Evolutionary conservation across 2,888 invertebrate genomes (phyloP).

Genomic region (Standfussiana lucernea): DNA sequence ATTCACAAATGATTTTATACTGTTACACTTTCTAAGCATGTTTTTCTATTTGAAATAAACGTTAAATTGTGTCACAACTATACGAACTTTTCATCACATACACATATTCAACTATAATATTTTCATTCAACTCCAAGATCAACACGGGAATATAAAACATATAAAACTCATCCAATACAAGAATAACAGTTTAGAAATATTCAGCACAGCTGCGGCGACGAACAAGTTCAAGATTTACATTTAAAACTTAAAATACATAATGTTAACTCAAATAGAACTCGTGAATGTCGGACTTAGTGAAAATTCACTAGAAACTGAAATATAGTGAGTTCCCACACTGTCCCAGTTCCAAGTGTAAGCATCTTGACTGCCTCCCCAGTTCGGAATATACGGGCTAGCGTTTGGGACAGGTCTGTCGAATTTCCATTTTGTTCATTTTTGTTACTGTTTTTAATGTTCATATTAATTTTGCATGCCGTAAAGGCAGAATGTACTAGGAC

Average conservation of each 20-base stretch:
- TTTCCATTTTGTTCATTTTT: too few species aligned
- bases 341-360: slow-evolving; percentile 75
- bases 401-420: slow-evolving; percentile 7
- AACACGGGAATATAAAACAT: slow-evolving; percentile 32
- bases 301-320: slow-evolving; percentile 69
- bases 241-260: slow-evolving; percentile 70
- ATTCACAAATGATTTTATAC: background rate
- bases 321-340: slow-evolving; percentile 70
- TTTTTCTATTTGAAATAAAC: background rate
- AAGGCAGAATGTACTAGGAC: too few species aligned
- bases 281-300: slow-evolving; percentile 71
- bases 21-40: too few species aligned
- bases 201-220: slow-evolving; percentile 45
- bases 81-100: background rate
- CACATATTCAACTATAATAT: slow-evolving; percentile 7
- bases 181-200: slow-evolving; percentile 52
- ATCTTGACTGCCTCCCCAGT: slow-evolving; percentile 70
- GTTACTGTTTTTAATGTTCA: too few species aligned
- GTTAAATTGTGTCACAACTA: background rate
- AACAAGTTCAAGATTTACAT: slow-evolving; percentile 60
- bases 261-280: slow-evolving; percentile 70
- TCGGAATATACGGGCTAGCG: slow-evolving; percentile 31
- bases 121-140: slow-evolving; percentile 34
- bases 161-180: slow-evolving; percentile 42
- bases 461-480: too few species aligned